Base-by-base conservation (phyloP, 2,797 vertebrate species). In the Rachycentron canadum region DNA sequence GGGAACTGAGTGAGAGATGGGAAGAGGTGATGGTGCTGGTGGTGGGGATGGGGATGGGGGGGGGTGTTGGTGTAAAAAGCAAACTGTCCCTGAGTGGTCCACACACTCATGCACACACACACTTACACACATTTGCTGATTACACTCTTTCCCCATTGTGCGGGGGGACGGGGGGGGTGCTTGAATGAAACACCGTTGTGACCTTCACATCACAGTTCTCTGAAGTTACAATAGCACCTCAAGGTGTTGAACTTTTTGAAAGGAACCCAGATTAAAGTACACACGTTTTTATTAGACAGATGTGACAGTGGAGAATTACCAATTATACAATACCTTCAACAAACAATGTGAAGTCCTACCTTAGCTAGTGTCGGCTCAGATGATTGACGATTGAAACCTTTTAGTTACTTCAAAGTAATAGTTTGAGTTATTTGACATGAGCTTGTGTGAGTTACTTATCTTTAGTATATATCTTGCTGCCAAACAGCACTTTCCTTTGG, bases 41-140 rank as follows among this genome's bases (percentile, higher is more conserved):
- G 47, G 41, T 50, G 57, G 32, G 5, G 53, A 28, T 70, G 69
- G 40, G 30, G 23, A 30, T 26, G 40, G 53, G 23, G 40, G 41
- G 50, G 38, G 74, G 84, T 80, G 86, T 81, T 72, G 17, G 86
- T 91, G 88, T 85, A 79, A 92, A 92, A 92, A 93, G 89, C 88
- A 81, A 71, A 75, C 45, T 43, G 74, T 89, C 78, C 76, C 83
- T 34, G 57, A 89, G 84, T 86, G 81, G 65, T 38, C 26, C 34
- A 30, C 67, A 70, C 66, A 78, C 53, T 28, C 38, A 72, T 36
- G 8, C 40, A 43, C 25, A 45, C 55, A 40, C 38, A 71, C 43
- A 45, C 19, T 47, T n/a, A 9, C 43, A 61, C 79, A 73, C 69
- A 41, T 55, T 56, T 74, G 63, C 70, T 84, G 87, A 83, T 88